Evolutionary conservation across 1,140 invertebrate species (phyloP), one percentile per base, ranked within the genome.

Genomic region (Stenopsyche tienmushanensis): DNA sequence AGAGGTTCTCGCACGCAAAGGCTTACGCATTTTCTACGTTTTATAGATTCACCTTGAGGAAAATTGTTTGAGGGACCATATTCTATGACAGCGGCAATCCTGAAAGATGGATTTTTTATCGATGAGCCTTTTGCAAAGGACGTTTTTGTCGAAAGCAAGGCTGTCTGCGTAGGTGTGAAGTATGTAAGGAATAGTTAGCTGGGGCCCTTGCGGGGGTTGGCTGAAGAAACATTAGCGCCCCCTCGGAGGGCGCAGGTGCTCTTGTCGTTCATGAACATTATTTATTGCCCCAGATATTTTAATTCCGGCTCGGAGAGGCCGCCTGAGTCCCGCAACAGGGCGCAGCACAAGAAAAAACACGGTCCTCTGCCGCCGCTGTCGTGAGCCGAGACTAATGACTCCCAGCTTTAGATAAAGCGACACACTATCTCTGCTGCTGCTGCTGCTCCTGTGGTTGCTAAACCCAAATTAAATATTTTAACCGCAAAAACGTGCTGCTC

Each of bases 201-300:
- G 52, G 21, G 52, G 49, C 20, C 18, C 29, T 25, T 3, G 23
- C n/a, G 52, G 25, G 15, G n/a, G n/a, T n/a, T n/a, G n/a, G n/a
- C n/a, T n/a, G 18, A 42, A 42, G 54, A 57, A 44, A 23, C 54
- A 57, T 57, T 44, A 24, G n/a, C n/a, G n/a, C n/a, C n/a, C n/a
- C n/a, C n/a, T n/a, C n/a, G n/a, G 34, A 42, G 54, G 54, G 13
- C 54, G 34, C 54, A 57, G 54, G 54, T 57, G 54, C 34, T 57
- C 34, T 57, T 57, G 54, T 57, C 54, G 54, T 57, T 57, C 54
- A 57, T 57, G 54, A 20, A 57, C 54, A 57, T 57, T 57, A 57
- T 57, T 57, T 57, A 57, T 57, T 23, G 41, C 54, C 7, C 10
- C 15, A 26, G 54, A 57, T 42, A 42, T 57, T 57, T 57, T 57